Evolutionary conservation across 2,113 vertebrate genomes (phyloP).

Genomic region (Aleadryas rufinucha): DNA sequence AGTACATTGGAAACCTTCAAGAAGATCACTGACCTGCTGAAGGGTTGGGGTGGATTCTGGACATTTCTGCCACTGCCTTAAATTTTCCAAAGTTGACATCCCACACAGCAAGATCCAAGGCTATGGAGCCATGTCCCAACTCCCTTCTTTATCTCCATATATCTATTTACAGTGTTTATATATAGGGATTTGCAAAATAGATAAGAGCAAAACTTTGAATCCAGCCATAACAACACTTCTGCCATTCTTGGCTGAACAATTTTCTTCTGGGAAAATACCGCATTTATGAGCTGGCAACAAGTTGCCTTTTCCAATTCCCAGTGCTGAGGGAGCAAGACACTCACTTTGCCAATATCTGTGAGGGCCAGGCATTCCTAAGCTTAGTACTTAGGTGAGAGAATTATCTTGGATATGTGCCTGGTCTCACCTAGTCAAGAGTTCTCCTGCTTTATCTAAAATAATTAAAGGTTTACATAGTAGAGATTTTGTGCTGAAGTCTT

Average conservation of each 20-base stretch:
- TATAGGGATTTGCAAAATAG: background rate
- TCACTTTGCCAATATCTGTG: background rate
- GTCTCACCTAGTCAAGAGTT: background rate
- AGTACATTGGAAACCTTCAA: background rate
- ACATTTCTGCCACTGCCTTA: background rate
- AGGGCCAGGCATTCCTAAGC: background rate
- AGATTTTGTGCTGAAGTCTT: background rate
- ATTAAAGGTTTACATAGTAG: background rate
- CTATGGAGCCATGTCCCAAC: background rate
- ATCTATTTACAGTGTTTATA: background rate
- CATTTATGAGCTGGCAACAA: background rate
- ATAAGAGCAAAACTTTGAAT: background rate
- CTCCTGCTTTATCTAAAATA: background rate
- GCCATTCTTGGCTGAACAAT: background rate
- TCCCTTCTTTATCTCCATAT: background rate
- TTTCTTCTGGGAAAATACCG: background rate
- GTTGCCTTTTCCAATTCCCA: background rate
- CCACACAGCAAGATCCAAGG: background rate
- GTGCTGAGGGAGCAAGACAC: background rate
- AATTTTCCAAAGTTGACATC: background rate
- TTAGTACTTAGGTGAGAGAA: background rate
- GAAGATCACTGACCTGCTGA: background rate
- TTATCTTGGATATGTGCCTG: background rate
- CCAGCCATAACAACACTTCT: background rate
- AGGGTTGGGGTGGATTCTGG: background rate